Base-by-base conservation (phyloP, 2,797 vertebrate genomes). In the Gymnodraco acuticeps region DNA sequence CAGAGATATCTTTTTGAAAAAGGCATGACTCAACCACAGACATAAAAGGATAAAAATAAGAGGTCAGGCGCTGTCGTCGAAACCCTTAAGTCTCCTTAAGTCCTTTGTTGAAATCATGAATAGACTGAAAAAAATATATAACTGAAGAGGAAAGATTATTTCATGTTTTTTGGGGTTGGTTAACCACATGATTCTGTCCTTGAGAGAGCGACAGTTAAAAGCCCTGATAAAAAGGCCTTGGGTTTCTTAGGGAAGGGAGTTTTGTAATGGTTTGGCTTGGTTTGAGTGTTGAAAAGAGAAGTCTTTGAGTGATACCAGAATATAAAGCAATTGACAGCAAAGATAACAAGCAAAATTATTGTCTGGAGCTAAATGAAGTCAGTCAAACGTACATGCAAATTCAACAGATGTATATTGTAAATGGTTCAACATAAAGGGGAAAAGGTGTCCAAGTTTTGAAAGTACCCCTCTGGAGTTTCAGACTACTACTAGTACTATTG, bases 121-220 rank as follows among this genome's bases (percentile, higher is more conserved):
- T 59, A 59, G 55, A 61, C n/a, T 43, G 7, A 17, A 17, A 68
- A 33, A 68, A 45, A 64, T 19, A 51, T 42, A 3, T 3, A 27
- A 53, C 4, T 38, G 10, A 62, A 45, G 51, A 58, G 65, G n/a
- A 47, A 41, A 20, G 11, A 64, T 45, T 12, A 56, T 23, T 43
- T 9, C 5, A 19, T 56, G 16, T 52, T n/a, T 71, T 5, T 33
- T 38, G 33, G 43, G 55, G 45, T 43, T 65, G 61, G 33, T 55
- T 56, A 63, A 72, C 41, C 63, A n/a, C 15, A 17, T 43, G 54
- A 69, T 71, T 59, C 69, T 70, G 53, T 77, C 58, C 65, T 68
- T 62, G 46, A 65, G 67, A 58, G 46, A 63, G 51, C 1, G 10
- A 50, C 42, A 43, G 27, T 66, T 75, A 75, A 74, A 77, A 80